phyloP scores from a whole-genome alignment of 2,888 invertebrate genomes.

The Mycalesis mineus region DNA sequence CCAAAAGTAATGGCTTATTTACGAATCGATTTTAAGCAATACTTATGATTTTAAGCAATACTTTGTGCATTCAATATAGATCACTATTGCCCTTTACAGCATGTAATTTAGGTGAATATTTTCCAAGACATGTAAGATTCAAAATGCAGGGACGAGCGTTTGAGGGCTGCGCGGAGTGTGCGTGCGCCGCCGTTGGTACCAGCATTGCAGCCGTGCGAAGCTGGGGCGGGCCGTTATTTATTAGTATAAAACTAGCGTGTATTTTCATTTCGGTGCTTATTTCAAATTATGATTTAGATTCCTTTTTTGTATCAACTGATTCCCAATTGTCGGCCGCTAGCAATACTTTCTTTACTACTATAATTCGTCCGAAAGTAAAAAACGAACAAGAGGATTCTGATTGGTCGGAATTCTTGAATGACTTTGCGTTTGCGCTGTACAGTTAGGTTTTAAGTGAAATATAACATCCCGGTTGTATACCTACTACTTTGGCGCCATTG shows the following conservation, averaged over 20 bases:
- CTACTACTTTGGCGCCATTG: conserved; percentile 3
- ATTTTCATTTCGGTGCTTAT: neutral
- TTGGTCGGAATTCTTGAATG: conserved; percentile 40
- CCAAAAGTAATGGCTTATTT: too few species aligned
- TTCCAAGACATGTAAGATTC: too few species aligned
- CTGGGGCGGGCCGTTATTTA: too few species aligned
- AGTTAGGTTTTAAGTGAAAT: conserved; percentile 21
- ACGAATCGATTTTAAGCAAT: too few species aligned
- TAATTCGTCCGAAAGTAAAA: conserved; percentile 25
- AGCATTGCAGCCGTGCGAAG: too few species aligned
- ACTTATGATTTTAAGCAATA: too few species aligned
- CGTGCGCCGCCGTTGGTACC: too few species aligned
- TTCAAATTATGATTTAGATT: neutral
- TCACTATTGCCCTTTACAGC: too few species aligned
- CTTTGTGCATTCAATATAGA: too few species aligned
- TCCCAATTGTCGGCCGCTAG: neutral
- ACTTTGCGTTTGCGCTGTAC: conserved; percentile 31
- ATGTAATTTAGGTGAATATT: too few species aligned
- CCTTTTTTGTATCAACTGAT: neutral
- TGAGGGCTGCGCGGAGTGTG: too few species aligned
- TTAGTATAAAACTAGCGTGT: neutral
- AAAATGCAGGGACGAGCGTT: too few species aligned
- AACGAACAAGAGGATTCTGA: conserved; percentile 34
- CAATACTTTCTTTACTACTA: conserved; percentile 7
- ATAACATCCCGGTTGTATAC: conserved; percentile 3